These are phyloP conservation scores for Morelia viridis DNA, from an alignment of 2,797 vertebrate genomes.

Conservation along the genomic window DNA sequence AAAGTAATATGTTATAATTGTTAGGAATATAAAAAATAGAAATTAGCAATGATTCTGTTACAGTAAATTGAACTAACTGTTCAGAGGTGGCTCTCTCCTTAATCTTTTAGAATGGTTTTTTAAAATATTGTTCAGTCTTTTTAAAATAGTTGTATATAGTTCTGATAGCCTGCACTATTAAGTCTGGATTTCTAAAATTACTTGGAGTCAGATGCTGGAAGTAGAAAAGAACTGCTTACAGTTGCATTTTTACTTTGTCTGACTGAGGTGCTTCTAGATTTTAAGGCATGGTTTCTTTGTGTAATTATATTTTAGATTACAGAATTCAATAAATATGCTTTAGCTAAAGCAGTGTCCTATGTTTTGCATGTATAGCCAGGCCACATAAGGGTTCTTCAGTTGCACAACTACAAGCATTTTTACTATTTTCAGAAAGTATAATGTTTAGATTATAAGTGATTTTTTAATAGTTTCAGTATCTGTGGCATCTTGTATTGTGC, in stretches of 20 bases:
- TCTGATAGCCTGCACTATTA: neutral
- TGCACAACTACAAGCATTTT: no score
- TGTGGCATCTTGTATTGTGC: no score
- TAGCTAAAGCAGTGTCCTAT: neutral
- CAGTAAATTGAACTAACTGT: neutral
- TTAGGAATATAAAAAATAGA: neutral
- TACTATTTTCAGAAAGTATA: no score
- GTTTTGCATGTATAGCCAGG: neutral
- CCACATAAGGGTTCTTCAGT: neutral
- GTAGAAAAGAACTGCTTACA: neutral
- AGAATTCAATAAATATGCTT: neutral
- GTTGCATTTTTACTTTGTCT: neutral
- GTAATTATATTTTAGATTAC: neutral
- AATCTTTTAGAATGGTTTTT: neutral
- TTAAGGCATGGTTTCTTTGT: neutral
- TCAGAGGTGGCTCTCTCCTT: neutral
- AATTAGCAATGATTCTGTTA: neutral
- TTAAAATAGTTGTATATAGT: neutral
- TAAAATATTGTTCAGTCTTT: neutral
- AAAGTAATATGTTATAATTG: neutral
- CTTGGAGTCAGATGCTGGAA: neutral
- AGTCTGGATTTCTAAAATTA: no score
- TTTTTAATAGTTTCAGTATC: no score
- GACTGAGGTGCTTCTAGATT: neutral
- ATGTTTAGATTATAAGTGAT: no score